Conservation (phyloP, 2,113 vertebrate species). For the Pollachius pollachius region DNA sequence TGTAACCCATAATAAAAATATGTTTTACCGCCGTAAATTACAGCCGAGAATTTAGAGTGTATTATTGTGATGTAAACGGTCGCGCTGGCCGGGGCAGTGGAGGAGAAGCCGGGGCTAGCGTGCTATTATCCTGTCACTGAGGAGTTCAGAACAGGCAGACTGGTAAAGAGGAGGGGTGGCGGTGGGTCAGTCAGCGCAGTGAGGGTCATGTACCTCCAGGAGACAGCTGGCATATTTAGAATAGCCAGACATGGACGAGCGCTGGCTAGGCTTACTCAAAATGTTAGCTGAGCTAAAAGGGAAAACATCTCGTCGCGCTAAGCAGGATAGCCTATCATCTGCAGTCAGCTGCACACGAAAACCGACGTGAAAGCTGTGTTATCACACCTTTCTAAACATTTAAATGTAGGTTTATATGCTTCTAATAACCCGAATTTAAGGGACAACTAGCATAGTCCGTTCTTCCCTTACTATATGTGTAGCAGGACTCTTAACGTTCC, state of each 20-base stretch:
- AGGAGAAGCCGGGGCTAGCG: slow-evolving; percentile 16
- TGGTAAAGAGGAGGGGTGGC: background rate
- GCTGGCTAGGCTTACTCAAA: slow-evolving; percentile 14
- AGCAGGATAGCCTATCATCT: background rate
- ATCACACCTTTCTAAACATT: no score
- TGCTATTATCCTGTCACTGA: slow-evolving; percentile 49
- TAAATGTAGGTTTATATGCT: no score
- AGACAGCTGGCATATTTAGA: slow-evolving; percentile 50
- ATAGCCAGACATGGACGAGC: slow-evolving; percentile 35
- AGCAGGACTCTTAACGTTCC: no score
- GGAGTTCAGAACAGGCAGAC: slow-evolving; percentile 3
- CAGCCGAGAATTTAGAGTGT: slow-evolving; percentile 27
- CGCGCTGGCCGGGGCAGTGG: slow-evolving; percentile 33
- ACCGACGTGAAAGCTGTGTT: background rate
- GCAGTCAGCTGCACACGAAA: background rate
- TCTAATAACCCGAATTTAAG: no score
- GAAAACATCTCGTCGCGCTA: background rate
- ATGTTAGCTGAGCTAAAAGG: background rate
- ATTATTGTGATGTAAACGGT: slow-evolving; percentile 34
- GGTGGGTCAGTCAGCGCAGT: slow-evolving; percentile 33
- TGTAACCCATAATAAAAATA: slow-evolving; percentile 25
- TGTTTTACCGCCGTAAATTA: slow-evolving; percentile 48
- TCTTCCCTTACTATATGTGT: no score
- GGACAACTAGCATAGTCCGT: no score
- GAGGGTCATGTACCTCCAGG: slow-evolving; percentile 22